Evolutionary conservation across 1,140 invertebrate genomes (phyloP).

Genomic region (Muscidifurax raptorellus): DNA sequence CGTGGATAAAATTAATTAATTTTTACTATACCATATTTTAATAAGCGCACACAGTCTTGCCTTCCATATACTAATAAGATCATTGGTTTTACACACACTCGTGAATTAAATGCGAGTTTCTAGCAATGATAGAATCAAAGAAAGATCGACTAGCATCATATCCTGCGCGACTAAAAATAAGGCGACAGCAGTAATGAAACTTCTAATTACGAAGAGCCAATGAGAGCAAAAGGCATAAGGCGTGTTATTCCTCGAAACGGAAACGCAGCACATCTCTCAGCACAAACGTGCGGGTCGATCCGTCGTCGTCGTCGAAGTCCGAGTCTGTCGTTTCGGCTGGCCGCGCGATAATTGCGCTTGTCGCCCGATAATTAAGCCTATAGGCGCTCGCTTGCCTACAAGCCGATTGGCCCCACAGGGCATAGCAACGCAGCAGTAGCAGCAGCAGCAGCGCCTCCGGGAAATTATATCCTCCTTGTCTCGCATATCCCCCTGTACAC

Average conservation of each 20-base stretch:
- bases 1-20: too few relatives aligned
- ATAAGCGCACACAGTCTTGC: too few relatives aligned
- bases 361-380: constrained; percentile 43
- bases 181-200: neutral
- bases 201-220: neutral
- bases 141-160: neutral
- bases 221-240: neutral
- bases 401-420: neutral
- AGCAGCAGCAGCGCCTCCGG: constrained; percentile 4
- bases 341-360: constrained; percentile 42
- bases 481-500: neutral
- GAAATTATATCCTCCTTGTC: constrained; percentile 16
- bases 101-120: neutral
- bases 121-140: neutral
- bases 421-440: neutral
- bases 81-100: too few relatives aligned
- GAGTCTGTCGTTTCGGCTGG: neutral
- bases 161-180: neutral
- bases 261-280: neutral
- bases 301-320: neutral
- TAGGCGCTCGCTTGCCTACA: neutral
- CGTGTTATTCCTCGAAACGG: neutral
- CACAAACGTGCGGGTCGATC: neutral
- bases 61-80: too few relatives aligned
- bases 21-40: too few relatives aligned